Evolutionary conservation across 1,140 invertebrate genomes (phyloP), one percentile per base, ranked within the genome.

Genomic region (Cydia splendana): DNA sequence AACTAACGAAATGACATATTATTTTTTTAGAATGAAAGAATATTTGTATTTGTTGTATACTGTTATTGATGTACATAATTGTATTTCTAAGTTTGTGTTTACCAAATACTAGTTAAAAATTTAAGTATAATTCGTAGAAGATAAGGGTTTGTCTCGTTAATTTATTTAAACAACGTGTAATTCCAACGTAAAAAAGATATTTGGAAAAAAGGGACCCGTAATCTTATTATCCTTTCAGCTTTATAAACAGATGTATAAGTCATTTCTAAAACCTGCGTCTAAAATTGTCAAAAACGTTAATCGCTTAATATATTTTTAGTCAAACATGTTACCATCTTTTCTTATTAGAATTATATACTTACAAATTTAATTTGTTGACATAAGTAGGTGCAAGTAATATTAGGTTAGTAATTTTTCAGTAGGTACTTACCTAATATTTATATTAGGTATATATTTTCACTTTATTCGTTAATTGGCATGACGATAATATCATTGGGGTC

Each of bases 141-240:
- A 2, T 62, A n/a, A 53, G 4, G n/a, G 57, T 62, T 62, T 62
- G 18, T 3, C 1, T 51, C 15, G 48, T 15, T 6, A 53, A 53
- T 53, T 5, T 53, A 53, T 48, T 48, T 53, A 18, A 53, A 18
- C 20, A 62, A 24, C 0, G 9, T 62, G 1, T 62, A 62, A 62
- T 62, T 62, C 24, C 53, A 75, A 78, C 62, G 75, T 77, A 81
- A 78, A 82, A 84, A 5, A 80, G 57, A 83, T 81, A 75, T 77
- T 78, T 80, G 85, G 48, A 85, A 87, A 84, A 79, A 85, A 85
- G 85, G 84, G 85, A 87, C 85, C 82, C 79, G 83, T 78, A 15
- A 62, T 62, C 20, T 9, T 62, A 62, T 24, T 62, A 62, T 10
- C 57, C 20, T 62, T 62, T 62, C 57, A 12, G 20, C 9, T 62